Percentiles rank a stretch among this genome's conserved stretches.
Evolutionary conservation across 2,113 vertebrate genomes (phyloP).

Genomic region (Sciurus niger): DNA sequence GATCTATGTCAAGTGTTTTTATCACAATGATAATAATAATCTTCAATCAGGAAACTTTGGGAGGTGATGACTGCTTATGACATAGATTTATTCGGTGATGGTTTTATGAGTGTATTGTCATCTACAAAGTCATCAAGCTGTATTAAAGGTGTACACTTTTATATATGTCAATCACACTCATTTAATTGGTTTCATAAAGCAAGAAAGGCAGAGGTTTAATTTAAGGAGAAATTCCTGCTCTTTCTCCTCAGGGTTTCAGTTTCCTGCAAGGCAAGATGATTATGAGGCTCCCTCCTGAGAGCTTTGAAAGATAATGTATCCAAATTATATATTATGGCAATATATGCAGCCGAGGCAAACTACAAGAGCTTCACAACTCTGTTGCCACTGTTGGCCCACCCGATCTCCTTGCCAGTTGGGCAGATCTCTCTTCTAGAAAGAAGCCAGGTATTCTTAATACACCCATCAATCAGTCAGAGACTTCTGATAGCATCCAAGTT

Average conservation of each 20-base stretch:
- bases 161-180: neutral
- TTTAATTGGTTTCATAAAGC: neutral
- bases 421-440: neutral
- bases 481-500: neutral
- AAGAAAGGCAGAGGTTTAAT: neutral
- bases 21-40: neutral
- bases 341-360: no score
- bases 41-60: neutral
- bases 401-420: neutral
- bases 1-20: neutral
- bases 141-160: neutral
- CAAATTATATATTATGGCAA: neutral
- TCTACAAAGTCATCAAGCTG: neutral
- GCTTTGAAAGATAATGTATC: neutral
- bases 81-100: neutral
- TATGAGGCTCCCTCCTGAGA: neutral
- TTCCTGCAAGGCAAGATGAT: neutral
- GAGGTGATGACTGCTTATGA: no score
- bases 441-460: neutral
- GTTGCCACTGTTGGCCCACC: no score
- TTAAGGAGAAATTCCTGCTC: neutral
- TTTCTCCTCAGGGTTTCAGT: no score
- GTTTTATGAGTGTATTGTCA: neutral
- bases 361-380: neutral
- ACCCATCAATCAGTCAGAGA: neutral